phyloP scores from a whole-genome alignment of 2,888 invertebrate species.

The Cataglyphis livida region DNA sequence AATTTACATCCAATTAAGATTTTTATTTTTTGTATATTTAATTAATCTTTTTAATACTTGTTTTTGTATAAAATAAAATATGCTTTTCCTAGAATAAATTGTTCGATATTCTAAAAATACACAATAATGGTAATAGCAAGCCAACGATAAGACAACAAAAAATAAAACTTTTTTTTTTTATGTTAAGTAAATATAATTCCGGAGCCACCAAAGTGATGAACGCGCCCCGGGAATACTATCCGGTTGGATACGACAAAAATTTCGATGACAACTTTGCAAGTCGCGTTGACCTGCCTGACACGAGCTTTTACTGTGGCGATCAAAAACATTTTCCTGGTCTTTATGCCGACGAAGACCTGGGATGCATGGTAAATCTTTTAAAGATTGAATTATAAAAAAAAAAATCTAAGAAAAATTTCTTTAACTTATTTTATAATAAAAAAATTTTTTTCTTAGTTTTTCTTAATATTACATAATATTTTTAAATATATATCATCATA shows the following conservation, averaged over 20 bases:
- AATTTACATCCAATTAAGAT: slow-evolving; percentile 12
- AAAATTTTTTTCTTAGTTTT: not conserved
- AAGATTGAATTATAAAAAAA: not conserved
- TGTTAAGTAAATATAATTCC: slow-evolving; percentile 74
- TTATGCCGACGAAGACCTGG: slow-evolving; percentile 94
- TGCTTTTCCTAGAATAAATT: not conserved
- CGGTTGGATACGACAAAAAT: slow-evolving; percentile 95
- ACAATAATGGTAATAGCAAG: not conserved
- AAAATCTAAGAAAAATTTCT: not conserved
- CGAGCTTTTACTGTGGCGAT: slow-evolving; percentile 94
- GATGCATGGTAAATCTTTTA: slow-evolving; percentile 92
- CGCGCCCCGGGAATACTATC: slow-evolving; percentile 95
- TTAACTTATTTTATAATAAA: not conserved
- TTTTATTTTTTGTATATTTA: not conserved
- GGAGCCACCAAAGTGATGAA: slow-evolving; percentile 92
- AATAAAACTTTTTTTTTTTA: not conserved
- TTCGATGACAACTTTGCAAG: slow-evolving; percentile 95
- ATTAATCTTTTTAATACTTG: not conserved
- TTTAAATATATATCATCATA: not conserved
- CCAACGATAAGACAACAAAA: not conserved
- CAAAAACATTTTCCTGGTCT: slow-evolving; percentile 96
- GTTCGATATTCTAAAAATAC: not conserved
- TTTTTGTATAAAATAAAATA: not conserved
- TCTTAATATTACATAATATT: not conserved
- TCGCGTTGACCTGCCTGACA: slow-evolving; percentile 93